Conservation (phyloP, 2,113 vertebrate genomes). For the Glaucomys volans region DNA sequence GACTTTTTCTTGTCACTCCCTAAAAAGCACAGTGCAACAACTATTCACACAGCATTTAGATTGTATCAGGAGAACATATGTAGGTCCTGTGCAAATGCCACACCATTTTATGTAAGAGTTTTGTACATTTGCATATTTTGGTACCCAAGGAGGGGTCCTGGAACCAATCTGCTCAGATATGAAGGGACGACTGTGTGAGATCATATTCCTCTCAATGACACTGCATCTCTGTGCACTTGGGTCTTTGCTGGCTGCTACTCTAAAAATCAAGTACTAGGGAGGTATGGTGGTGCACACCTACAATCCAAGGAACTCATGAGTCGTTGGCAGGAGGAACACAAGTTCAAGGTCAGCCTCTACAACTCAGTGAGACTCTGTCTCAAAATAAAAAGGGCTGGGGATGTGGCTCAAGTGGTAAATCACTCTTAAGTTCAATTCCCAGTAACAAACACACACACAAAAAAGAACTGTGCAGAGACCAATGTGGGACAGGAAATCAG, state of each 20-base stretch:
- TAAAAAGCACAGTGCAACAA: background rate
- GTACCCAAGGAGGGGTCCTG: no score
- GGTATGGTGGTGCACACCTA: background rate
- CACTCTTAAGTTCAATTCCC: background rate
- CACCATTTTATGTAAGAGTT: background rate
- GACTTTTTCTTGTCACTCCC: background rate
- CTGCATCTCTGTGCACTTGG: background rate
- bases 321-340: background rate
- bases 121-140: background rate
- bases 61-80: background rate
- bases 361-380: background rate
- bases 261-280: background rate
- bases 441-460: background rate
- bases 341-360: background rate
- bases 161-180: background rate
- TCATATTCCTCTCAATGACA: accelerated
- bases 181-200: background rate
- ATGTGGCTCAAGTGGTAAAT: no score
- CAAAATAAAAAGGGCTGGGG: background rate
- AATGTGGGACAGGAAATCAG: background rate
- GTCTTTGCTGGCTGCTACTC: background rate
- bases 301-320: background rate
- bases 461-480: background rate
- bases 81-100: background rate
- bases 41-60: background rate